Evolutionary conservation across 2,888 invertebrate genomes (phyloP).

Genomic region (Tetrapedia diversipes): DNA sequence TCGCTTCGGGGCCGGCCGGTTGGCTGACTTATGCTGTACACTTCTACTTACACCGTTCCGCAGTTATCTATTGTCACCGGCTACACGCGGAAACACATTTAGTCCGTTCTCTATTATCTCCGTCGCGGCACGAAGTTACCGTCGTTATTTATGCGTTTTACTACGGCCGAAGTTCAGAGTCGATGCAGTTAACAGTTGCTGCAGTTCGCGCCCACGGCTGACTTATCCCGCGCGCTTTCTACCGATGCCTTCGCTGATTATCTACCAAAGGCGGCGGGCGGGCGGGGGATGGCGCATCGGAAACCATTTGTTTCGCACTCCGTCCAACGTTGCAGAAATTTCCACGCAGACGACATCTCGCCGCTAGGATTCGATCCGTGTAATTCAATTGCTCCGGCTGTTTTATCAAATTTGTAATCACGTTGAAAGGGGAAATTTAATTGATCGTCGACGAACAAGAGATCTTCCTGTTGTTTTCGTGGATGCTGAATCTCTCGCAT

Average conservation of each 20-base stretch:
- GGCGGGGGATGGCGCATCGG: neutral
- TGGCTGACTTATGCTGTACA: constrained; percentile 29
- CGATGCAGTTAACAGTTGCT: constrained; percentile 52
- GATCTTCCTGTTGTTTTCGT: neutral
- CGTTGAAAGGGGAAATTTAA: neutral
- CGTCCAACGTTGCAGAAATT: neutral
- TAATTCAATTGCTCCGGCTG: neutral
- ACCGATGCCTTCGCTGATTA: constrained; percentile 29
- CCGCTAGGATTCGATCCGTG: neutral
- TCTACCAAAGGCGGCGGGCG: constrained; percentile 14
- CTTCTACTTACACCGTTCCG: constrained; percentile 32
- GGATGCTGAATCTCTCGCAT: too few relatives aligned
- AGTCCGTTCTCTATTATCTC: constrained; percentile 36
- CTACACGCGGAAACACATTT: constrained; percentile 40
- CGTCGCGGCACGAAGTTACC: constrained; percentile 31
- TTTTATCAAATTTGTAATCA: neutral
- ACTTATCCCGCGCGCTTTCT: constrained; percentile 36
- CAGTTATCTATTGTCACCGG: constrained; percentile 46
- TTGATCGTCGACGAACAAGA: neutral
- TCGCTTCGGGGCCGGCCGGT: neutral
- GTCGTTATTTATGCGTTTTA: constrained; percentile 46
- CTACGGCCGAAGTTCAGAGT: constrained; percentile 32
- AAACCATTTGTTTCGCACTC: neutral
- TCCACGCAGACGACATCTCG: neutral
- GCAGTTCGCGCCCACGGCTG: constrained; percentile 41